These are phyloP conservation scores for Labeo calbasu DNA, from an alignment of 2,797 vertebrate species.

Conservation along the genomic window DNA sequence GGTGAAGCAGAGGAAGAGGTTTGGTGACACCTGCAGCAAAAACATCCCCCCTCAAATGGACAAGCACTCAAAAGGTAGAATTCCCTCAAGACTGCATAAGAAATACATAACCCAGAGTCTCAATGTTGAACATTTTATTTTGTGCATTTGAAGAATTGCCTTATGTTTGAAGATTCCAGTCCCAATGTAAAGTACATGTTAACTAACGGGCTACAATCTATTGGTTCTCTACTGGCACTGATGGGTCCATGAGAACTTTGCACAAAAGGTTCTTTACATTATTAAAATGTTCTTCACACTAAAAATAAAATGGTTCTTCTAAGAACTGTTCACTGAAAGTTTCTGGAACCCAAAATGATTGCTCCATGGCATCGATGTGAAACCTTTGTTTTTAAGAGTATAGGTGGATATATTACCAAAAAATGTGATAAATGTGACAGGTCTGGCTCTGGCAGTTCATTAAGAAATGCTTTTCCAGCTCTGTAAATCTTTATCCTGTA, in stretches of 20 bases:
- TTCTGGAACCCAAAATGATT: neutral
- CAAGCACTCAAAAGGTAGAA: slow-evolving; percentile 62
- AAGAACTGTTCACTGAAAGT: neutral
- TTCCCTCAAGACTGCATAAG: slow-evolving; percentile 65
- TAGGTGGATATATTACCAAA: neutral
- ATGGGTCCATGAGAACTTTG: neutral
- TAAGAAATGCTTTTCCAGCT: neutral
- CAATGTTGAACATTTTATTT: slow-evolving; percentile 19
- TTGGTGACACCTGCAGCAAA: slow-evolving; percentile 73
- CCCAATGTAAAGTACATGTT: neutral
- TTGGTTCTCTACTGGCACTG: neutral
- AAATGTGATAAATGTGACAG: neutral
- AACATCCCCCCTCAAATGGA: slow-evolving; percentile 63
- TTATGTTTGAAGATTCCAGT: neutral
- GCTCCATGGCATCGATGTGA: neutral
- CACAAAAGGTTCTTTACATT: neutral
- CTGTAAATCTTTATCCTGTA: slow-evolving; percentile 30
- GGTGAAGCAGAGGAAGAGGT: slow-evolving; percentile 69
- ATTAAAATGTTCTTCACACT: neutral
- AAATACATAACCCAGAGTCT: slow-evolving; percentile 57
- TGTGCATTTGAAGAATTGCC: neutral
- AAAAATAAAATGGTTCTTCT: neutral
- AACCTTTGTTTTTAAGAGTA: neutral
- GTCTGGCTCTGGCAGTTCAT: slow-evolving; percentile 8
- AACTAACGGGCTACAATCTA: neutral